phyloP scores from a whole-genome alignment of 2,113 vertebrate genomes.

The Xenopus laevis region DNA sequence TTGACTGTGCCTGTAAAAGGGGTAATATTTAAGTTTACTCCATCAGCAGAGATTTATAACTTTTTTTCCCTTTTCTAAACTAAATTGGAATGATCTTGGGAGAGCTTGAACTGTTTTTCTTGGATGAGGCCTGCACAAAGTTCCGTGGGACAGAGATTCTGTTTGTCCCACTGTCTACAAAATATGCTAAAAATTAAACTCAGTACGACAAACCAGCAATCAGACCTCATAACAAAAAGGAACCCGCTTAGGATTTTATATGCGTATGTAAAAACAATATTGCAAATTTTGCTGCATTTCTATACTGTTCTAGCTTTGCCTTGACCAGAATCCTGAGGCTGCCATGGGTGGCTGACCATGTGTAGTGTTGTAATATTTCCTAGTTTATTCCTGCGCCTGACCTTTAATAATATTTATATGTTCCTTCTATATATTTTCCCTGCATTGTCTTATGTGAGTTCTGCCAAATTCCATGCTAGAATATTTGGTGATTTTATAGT shows the following conservation, averaged over 20 bases:
- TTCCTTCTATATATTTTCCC: too few relatives aligned
- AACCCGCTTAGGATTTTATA: background rate
- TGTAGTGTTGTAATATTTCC: too few relatives aligned
- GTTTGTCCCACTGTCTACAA: conserved; percentile 63
- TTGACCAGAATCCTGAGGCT: too few relatives aligned
- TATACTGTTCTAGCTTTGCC: too few relatives aligned
- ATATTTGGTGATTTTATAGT: too few relatives aligned
- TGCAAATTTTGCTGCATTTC: background rate
- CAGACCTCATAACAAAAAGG: too few relatives aligned
- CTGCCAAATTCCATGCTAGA: too few relatives aligned
- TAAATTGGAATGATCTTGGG: conserved; percentile 60
- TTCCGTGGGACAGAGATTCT: conserved; percentile 58
- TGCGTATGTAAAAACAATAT: background rate
- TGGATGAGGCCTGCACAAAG: conserved; percentile 59
- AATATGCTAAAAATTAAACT: conserved; percentile 63
- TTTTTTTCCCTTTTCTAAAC: conserved; percentile 58
- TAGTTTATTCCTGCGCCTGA: too few relatives aligned
- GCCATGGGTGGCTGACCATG: too few relatives aligned
- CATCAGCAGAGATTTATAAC: conserved; percentile 56
- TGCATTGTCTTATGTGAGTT: too few relatives aligned
- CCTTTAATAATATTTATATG: too few relatives aligned
- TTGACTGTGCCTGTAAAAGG: background rate
- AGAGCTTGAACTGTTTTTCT: conserved; percentile 64
- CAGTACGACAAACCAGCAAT: conserved; percentile 52
- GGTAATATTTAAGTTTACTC: conserved; percentile 48